Base-by-base conservation (phyloP, 2,113 vertebrate genomes). In the Clinocottus analis region DNA sequence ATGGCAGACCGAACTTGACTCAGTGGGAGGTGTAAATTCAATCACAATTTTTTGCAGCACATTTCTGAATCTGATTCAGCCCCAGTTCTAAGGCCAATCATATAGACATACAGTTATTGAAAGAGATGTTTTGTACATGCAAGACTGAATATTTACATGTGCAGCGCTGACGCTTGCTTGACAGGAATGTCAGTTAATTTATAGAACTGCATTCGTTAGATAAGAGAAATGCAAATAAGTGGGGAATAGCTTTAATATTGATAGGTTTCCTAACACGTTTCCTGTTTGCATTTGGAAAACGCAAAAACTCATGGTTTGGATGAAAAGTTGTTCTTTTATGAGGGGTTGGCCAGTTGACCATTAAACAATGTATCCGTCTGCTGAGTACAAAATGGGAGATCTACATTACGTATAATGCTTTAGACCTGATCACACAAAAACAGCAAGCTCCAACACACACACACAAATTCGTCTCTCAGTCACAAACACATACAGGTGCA, bases 1-100 rank as follows among this genome's bases (percentile, higher is more conserved):
- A 91, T 89, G 89, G 88, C 84, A 86, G 88, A 87, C 91, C 89
- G 85, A 90, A 91, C 91, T 89, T 90, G 87, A 80, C 92, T 92
- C 92, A 75, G 92, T 93, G 87, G 93, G 92, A 93, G 92, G 92
- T 93, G 91, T 93, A 92, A 94, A 94, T 93, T 90, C 89, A 93
- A 91, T 93, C 90, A 90, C 78, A 66, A 2, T 82, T 89, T 73
- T 82, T 73, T 75, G 74, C 79, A 65, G 67, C 80, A 75, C 87
- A 85, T 86, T 88, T 87, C 85, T 60, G 84, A 90, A 88, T 88
- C 85, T 77, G 84, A 92, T 91, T 92, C 71, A 85, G 72, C 39
- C 79, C 31, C 74, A 79, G 86, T 90, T 92, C 89, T 91, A 70
- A 91, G 87, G 83, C 90, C 90, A 93, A 89, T 93, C 92, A 90